A percentile compares a stretch with the other conserved stretches of the same genome.
Evolutionary conservation across 1,140 invertebrate species (phyloP).

Genomic region (Kradibia gibbosae): DNA sequence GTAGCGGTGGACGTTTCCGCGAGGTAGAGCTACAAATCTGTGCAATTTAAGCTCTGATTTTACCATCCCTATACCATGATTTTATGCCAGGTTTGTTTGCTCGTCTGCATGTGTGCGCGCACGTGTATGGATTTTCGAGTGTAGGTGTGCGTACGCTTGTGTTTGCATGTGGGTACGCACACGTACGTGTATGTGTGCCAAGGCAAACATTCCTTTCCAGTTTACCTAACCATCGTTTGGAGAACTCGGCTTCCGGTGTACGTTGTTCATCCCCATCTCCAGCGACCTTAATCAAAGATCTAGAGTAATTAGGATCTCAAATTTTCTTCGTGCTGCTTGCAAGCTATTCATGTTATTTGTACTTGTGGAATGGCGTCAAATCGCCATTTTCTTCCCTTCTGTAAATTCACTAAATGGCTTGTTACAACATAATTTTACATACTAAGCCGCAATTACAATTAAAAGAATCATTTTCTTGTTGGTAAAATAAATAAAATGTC

Average conservation of each 20-base stretch:
- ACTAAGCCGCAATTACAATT: too few species aligned
- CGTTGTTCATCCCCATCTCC: conserved; percentile 37
- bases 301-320: conserved; percentile 35
- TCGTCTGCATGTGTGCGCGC: too few species aligned
- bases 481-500: too few species aligned
- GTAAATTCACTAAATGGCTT: not conserved
- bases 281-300: conserved; percentile 43
- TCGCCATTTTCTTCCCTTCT: not conserved
- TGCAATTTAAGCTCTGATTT: conserved; percentile 17
- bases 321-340: conserved; percentile 6
- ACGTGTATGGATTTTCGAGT: not conserved
- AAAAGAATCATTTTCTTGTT: too few species aligned
- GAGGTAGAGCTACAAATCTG: not conserved
- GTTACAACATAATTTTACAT: not conserved
- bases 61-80: not conserved
- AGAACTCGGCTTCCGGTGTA: conserved; percentile 12
- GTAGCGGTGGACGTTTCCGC: conserved; percentile 8
- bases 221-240: conserved; percentile 33
- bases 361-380: not conserved
- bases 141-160: not conserved
- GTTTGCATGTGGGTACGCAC: too few species aligned
- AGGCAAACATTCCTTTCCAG: conserved; percentile 36
- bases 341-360: not conserved
- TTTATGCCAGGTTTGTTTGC: not conserved
- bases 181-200: not conserved